Conservation (phyloP, 2,888 invertebrate genomes). For the Euplexia lucipara region DNA sequence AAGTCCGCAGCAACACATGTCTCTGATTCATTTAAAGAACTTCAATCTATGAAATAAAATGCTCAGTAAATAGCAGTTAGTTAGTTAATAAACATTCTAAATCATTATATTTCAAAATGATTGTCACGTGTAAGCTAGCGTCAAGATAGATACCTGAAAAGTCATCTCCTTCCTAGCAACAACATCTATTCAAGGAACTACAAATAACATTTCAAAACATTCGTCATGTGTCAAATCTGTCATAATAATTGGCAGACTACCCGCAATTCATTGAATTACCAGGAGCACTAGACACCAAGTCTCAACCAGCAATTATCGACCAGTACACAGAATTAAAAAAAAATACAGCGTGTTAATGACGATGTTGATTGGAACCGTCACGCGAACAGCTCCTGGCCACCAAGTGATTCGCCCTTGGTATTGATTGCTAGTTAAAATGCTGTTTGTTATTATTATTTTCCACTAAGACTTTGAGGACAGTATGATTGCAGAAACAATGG, state of each 20-base stretch:
- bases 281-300: not conserved
- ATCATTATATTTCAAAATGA: too few species aligned
- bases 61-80: too few species aligned
- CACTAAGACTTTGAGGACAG: constrained; percentile 8
- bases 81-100: too few species aligned
- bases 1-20: too few species aligned
- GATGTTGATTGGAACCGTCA: constrained; percentile 51
- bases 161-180: too few species aligned
- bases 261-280: constrained; percentile 3
- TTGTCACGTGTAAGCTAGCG: too few species aligned
- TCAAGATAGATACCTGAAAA: too few species aligned
- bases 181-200: too few species aligned
- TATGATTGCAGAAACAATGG: constrained; percentile 5
- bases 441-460: constrained; percentile 45
- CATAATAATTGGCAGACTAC: not conserved
- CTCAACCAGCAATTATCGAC: constrained; percentile 18
- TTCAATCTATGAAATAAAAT: too few species aligned
- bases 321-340: constrained; percentile 39
- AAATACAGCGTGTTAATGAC: constrained; percentile 29
- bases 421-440: constrained; percentile 60
- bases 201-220: too few species aligned
- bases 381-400: constrained; percentile 47
- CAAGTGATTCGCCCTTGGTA: constrained; percentile 58
- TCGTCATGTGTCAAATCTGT: not conserved
- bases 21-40: too few species aligned